phyloP scores from a whole-genome alignment of 2,113 vertebrate species.

The Coregonus clupeaformis region DNA sequence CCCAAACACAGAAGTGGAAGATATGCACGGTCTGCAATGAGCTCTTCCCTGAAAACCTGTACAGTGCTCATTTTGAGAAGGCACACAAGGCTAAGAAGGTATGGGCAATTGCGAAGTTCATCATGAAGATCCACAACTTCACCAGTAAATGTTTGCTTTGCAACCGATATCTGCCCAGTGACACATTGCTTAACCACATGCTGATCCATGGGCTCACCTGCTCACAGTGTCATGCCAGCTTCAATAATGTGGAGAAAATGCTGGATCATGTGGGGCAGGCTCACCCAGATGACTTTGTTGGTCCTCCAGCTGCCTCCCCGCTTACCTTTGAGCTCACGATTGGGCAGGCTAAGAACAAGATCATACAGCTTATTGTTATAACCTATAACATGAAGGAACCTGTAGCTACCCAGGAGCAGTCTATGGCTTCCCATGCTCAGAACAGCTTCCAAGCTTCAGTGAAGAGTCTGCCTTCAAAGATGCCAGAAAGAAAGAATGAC shows the following conservation, averaged over 20 bases:
- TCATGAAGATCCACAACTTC: constrained; percentile 99
- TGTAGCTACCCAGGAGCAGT: constrained; percentile 78
- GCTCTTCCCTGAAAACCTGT: constrained; percentile 95
- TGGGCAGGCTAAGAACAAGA: constrained; percentile 90
- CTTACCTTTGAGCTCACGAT: constrained; percentile 94
- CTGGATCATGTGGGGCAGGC: constrained; percentile 86
- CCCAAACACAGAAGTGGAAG: constrained; percentile 97
- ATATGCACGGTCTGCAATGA: constrained; percentile 98
- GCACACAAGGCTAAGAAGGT: constrained; percentile 97
- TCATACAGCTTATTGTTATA: constrained; percentile 92
- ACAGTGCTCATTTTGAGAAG: constrained; percentile 94
- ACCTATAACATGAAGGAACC: constrained; percentile 93
- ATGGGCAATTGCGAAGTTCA: constrained; percentile 94
- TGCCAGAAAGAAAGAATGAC: constrained; percentile 77
- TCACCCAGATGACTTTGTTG: constrained; percentile 86
- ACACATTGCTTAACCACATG: constrained; percentile 96
- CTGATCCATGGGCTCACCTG: constrained; percentile 96
- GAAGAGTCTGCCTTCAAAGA: constrained; percentile 77
- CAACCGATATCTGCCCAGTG: constrained; percentile 94
- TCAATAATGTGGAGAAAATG: constrained; percentile 95
- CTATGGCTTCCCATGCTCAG: constrained; percentile 78
- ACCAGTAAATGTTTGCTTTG: constrained; percentile 99
- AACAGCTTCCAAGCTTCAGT: constrained; percentile 68
- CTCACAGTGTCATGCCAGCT: constrained; percentile 91
- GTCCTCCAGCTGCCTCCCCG: constrained; percentile 86